Evolutionary conservation across 2,113 vertebrate genomes (phyloP).

Genomic region (Galeopterus variegatus): DNA sequence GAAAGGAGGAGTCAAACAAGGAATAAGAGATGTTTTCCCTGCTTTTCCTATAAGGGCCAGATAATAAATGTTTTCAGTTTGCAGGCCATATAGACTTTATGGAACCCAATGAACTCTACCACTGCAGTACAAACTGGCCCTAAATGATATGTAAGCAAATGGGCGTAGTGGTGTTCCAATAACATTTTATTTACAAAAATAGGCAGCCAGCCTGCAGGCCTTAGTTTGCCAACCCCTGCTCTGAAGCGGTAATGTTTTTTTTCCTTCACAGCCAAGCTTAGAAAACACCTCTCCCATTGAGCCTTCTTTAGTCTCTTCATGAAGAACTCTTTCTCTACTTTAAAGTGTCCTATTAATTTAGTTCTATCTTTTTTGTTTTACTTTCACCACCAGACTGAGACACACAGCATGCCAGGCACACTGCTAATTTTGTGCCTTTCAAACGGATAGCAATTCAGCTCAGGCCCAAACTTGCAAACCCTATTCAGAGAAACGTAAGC

Average conservation of each 20-base stretch:
- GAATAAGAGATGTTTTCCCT: background rate
- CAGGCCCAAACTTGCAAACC: background rate
- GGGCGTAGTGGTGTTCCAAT: background rate
- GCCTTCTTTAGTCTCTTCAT: background rate
- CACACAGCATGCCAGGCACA: background rate
- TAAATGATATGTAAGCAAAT: conserved; percentile 3
- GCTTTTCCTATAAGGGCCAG: background rate
- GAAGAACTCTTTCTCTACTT: conserved; percentile 8
- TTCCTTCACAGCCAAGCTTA: background rate
- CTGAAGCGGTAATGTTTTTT: background rate
- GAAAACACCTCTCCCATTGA: background rate
- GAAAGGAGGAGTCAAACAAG: background rate
- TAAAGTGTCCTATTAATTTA: background rate
- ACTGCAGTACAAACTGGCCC: background rate
- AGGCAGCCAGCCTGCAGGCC: background rate
- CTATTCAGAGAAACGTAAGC: background rate
- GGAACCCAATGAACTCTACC: background rate
- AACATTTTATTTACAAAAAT: conserved; percentile 62
- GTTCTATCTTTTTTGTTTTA: background rate
- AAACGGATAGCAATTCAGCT: background rate
- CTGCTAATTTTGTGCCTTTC: background rate
- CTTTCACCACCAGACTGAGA: conserved; percentile 35
- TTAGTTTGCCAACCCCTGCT: background rate
- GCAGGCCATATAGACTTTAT: background rate
- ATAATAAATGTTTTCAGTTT: background rate